Evolutionary conservation across 1,140 invertebrate species (phyloP), one percentile per base, ranked within the genome.

Genomic region (Epicauta chinensis): DNA sequence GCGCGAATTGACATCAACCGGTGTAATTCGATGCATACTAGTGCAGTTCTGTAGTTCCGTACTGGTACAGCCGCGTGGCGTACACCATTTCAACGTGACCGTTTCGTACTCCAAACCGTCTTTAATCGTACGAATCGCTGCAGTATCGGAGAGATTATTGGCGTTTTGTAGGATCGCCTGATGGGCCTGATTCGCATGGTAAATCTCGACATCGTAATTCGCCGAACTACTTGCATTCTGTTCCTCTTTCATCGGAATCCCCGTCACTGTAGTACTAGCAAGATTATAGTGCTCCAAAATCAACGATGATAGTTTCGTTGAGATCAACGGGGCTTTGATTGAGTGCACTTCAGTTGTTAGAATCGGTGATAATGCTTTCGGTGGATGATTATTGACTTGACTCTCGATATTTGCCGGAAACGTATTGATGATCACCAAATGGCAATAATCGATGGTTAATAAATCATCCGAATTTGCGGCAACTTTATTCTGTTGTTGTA

Each of bases 181-280:
- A 69, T 97, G 93, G 0, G 92, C 91, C 11, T 82, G 79, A 1
- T 81, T 80, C 0, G 89, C 82, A 70, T 98, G 94, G 58, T 95
- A 86, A 36, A 98, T 87, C 71, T 97, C 93, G 0, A 98, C 95
- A 70, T 98, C 94, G 69, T 98, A 98, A 75, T 98, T 98, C 1
- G 93, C 92, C 40, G 93, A 97, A 0, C 93, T 96, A 71, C 88
- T 93, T 1, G 95, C 93, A 74, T 97, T 98, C 75, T 97, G 94
- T 74, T 98, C 95, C 75, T 98, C 95, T 76, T 98, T 98, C 95
- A 98, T 98, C 3, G 94, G 95, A 64, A 98, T 98, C 17, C 93
- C 94, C 16, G 93, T 98, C 0, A 98, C 93, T 1, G 93, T 97
- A 10, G 95, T 97, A 44, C 89, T 93, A 1, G 92, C 86, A n/a